These are phyloP conservation scores for Allobates femoralis DNA, from an alignment of 2,797 vertebrate genomes.

Conservation along the genomic window DNA sequence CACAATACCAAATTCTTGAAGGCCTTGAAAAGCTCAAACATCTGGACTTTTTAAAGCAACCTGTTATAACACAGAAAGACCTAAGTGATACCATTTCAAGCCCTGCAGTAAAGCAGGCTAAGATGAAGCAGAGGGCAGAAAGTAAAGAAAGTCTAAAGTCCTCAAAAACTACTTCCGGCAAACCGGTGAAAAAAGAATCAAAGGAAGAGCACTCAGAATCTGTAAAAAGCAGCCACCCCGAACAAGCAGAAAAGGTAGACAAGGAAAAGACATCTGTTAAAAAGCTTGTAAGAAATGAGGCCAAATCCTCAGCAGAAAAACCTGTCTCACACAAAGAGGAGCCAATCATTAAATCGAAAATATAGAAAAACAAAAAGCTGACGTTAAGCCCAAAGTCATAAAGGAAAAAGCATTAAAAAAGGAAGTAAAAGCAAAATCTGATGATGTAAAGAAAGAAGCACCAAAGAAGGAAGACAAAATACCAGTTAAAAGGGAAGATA, in stretches of 20 bases:
- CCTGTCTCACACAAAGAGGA: constrained; percentile 81
- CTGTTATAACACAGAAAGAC: constrained; percentile 89
- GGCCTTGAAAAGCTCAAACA: constrained; percentile 96
- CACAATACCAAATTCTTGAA: constrained; percentile 92
- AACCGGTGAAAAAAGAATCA: constrained; percentile 85
- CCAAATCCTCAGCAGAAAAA: constrained; percentile 75
- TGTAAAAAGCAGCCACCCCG: constrained; percentile 76
- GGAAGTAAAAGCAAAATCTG: constrained; percentile 80
- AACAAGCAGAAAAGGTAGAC: constrained; percentile 83
- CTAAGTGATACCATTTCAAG: constrained; percentile 78
- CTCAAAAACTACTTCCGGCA: constrained; percentile 82
- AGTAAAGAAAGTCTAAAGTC: constrained; percentile 93
- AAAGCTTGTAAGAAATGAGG: constrained; percentile 76
- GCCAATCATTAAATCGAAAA: constrained; percentile 78
- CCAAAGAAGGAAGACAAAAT: constrained; percentile 78
- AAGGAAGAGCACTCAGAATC: constrained; percentile 86
- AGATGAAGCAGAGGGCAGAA: constrained; percentile 89
- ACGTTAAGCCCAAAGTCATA: constrained; percentile 82
- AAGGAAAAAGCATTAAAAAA: constrained; percentile 87
- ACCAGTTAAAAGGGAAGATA: constrained; percentile 84
- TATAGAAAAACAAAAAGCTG: constrained; percentile 84
- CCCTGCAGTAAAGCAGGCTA: constrained; percentile 87
- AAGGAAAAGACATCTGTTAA: constrained; percentile 87
- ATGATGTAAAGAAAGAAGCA: constrained; percentile 87
- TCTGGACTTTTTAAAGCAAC: constrained; percentile 92